phyloP scores from a whole-genome alignment of 2,797 vertebrate genomes.

The Sebastes vulpes region DNA sequence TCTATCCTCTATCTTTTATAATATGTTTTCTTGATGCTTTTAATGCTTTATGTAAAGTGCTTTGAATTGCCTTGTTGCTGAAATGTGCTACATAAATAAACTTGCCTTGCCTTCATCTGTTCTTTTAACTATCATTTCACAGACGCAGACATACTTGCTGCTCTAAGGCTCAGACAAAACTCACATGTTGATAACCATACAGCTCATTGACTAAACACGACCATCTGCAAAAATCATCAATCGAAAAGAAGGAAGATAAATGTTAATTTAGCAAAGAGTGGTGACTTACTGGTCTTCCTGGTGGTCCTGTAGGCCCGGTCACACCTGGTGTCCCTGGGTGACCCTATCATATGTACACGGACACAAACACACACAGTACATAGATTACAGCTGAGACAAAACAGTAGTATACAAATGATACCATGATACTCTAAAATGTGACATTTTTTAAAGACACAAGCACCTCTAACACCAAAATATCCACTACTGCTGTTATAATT shows the following conservation, averaged over 20 bases:
- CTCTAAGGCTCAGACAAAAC: not conserved
- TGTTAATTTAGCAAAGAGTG: not conserved
- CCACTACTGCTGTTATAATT: too few species aligned
- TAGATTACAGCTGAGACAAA: constrained; percentile 1
- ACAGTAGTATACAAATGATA: not conserved
- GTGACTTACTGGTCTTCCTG: constrained; percentile 91
- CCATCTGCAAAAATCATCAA: not conserved
- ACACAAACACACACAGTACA: constrained; percentile 27
- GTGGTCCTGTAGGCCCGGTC: constrained; percentile 90
- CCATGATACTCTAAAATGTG: not conserved
- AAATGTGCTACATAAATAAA: too few species aligned
- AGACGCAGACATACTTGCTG: not conserved
- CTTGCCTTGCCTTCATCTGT: not conserved
- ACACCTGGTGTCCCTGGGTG: constrained; percentile 92
- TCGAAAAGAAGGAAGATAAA: not conserved
- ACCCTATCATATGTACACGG: constrained; percentile 84
- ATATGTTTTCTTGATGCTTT: too few species aligned
- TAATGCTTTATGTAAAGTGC: too few species aligned
- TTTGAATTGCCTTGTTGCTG: too few species aligned
- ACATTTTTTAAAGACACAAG: not conserved
- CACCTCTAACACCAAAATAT: not conserved
- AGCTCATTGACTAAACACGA: not conserved
- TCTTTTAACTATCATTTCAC: not conserved
- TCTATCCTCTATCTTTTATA: too few species aligned
- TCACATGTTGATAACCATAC: not conserved